A percentile compares a stretch with the other conserved stretches of the same genome.
Conservation (phyloP, 2,113 vertebrate species). For the Onychostruthus taczanowskii region DNA sequence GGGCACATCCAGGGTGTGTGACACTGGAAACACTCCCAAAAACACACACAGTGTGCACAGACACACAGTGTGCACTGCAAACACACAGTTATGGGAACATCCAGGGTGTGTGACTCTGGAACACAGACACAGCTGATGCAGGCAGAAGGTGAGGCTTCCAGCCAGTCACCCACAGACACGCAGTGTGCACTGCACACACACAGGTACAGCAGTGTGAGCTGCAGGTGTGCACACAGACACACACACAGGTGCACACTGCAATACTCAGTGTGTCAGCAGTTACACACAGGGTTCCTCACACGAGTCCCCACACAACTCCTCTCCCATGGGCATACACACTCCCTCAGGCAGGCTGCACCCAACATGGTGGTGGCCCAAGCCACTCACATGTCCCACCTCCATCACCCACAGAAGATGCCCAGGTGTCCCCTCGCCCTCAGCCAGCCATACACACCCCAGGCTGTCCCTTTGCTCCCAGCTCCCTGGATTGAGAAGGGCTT, state of each 20-base stretch:
- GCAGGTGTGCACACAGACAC: not conserved
- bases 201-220: not conserved
- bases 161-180: not conserved
- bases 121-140: accelerated
- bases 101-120: too few relatives aligned
- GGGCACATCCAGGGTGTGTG: too few relatives aligned
- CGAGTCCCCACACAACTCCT: not conserved
- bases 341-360: not conserved
- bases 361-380: not conserved
- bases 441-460: not conserved
- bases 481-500: not conserved
- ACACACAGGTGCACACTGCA: not conserved
- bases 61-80: too few relatives aligned
- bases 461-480: not conserved
- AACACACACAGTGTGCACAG: too few relatives aligned
- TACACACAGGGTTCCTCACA: not conserved
- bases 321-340: accelerated
- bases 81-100: too few relatives aligned
- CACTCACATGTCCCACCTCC: accelerated
- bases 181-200: not conserved
- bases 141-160: accelerated
- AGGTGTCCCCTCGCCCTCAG: not conserved
- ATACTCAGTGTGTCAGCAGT: not conserved
- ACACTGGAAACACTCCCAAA: too few relatives aligned
- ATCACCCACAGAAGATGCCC: not conserved